Evolutionary conservation across 2,113 vertebrate species (phyloP).

Genomic region (Nycticryphes semicollaris): DNA sequence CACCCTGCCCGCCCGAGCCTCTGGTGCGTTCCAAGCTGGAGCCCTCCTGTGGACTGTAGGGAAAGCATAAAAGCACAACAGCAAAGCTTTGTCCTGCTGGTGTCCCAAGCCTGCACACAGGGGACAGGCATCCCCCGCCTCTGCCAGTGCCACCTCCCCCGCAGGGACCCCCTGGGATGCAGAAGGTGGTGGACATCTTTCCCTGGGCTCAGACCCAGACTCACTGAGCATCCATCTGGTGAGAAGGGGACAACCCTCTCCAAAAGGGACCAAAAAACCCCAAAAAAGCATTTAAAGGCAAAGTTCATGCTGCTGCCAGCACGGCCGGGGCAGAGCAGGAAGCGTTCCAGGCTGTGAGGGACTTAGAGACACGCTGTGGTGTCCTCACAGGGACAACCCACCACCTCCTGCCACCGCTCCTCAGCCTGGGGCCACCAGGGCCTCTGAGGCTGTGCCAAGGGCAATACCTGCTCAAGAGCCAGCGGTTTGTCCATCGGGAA

Average conservation of each 20-base stretch:
- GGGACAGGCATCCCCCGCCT: not conserved
- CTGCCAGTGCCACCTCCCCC: not conserved
- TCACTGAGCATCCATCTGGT: not conserved
- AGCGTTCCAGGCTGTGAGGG: not conserved
- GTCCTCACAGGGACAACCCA: not conserved
- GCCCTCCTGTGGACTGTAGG: not conserved
- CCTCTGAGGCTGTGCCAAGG: not conserved
- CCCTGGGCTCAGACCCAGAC: not conserved
- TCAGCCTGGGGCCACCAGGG: not conserved
- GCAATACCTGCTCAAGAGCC: not conserved
- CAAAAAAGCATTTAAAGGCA: not conserved
- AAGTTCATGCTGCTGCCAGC: not conserved
- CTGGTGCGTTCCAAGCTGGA: not conserved
- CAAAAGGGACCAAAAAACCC: not conserved
- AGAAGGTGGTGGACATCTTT: not conserved
- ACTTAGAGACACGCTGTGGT: rapidly evolving
- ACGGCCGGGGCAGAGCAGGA: not conserved
- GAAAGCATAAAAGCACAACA: not conserved
- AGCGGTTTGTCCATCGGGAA: not conserved
- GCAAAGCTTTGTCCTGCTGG: not conserved
- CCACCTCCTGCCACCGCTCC: not conserved
- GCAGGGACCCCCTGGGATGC: not conserved
- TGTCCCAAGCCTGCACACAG: rapidly evolving
- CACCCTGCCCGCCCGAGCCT: rapidly evolving
- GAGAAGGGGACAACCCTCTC: not conserved